Base-by-base conservation (phyloP, 2,888 invertebrate genomes). In the Platerodrilus igneus region DNA sequence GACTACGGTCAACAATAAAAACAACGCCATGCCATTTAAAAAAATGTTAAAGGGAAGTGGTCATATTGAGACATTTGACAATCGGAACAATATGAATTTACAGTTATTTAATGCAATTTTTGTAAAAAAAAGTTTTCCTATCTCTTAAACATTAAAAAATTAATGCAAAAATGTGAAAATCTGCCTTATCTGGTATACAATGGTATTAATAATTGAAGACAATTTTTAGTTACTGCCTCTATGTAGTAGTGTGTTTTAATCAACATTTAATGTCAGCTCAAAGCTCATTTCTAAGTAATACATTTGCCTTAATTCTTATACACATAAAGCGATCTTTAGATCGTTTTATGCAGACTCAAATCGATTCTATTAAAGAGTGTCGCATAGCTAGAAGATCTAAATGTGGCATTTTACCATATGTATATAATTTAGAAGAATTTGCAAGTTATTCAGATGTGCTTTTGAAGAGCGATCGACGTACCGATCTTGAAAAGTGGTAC, bases 401-500 rank as follows among this genome's bases (percentile, higher is more conserved):
- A 70, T 90, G 92, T 69, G 94, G 92, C 23, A 85, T 96, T 57
- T 71, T 96, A 41, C 80, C 86, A 1, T 94, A 92, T 69, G 83
- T 95, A 18, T 81, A 81, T 42, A 90, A 91, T 68, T 87, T 95
- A 68, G 93, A 91, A 73, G 81, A 84, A 53, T 89, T 97, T 72
- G 86, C 91, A 8, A 76, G 76, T 52, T 86, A 85, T 36, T 85
- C 92, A 9, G 96, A 96, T 68, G 78, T 76, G 41, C 86, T 95
- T 47, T 91, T 97, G 66, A 85, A 83, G 58, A 86, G 90, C 18
- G 89, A 89, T 50, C 75, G 95, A 34, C 80, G 91, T 55, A 83
- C 86, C 1, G 94, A 94, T 69, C 76, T 94, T 52, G 93, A 95
- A 63, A 90, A 93, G 62, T 93, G 92, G 89, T 89, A 89, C 66